Conservation (phyloP, 2,113 vertebrate species). For the Rostratula benghalensis region DNA sequence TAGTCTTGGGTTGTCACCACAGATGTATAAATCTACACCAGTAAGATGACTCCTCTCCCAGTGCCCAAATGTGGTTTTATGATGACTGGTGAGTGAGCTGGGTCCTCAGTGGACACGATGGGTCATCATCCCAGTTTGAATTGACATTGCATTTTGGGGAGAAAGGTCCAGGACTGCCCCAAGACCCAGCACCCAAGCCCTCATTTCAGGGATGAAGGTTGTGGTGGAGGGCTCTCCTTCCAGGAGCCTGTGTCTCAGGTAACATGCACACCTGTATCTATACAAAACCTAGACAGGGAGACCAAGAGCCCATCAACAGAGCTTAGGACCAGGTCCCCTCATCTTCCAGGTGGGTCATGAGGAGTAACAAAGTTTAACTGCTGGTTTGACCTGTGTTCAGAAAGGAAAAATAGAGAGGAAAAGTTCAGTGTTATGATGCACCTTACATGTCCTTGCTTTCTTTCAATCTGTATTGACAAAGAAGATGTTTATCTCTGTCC, state of each 20-base stretch:
- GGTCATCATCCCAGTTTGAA: neutral
- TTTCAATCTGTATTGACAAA: constrained; percentile 12
- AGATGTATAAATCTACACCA: neutral
- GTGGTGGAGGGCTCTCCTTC: neutral
- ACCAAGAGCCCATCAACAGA: neutral
- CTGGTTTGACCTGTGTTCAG: neutral
- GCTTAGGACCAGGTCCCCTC: neutral
- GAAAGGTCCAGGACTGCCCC: neutral
- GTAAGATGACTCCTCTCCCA: neutral
- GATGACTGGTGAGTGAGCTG: neutral
- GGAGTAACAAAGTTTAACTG: neutral
- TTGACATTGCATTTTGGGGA: neutral
- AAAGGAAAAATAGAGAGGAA: neutral
- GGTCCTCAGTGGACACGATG: accelerated
- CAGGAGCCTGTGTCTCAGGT: neutral
- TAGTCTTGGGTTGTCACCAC: neutral
- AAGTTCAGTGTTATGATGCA: neutral
- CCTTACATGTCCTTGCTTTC: neutral
- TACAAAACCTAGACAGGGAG: neutral
- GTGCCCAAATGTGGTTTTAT: neutral
- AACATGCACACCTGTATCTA: neutral
- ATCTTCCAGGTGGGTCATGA: neutral
- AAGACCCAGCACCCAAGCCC: neutral
- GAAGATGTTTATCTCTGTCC: constrained; percentile 35
- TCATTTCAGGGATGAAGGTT: neutral